These are phyloP conservation scores for Germaria angustata DNA, from an alignment of 2,888 invertebrate species.

Conservation along the genomic window DNA sequence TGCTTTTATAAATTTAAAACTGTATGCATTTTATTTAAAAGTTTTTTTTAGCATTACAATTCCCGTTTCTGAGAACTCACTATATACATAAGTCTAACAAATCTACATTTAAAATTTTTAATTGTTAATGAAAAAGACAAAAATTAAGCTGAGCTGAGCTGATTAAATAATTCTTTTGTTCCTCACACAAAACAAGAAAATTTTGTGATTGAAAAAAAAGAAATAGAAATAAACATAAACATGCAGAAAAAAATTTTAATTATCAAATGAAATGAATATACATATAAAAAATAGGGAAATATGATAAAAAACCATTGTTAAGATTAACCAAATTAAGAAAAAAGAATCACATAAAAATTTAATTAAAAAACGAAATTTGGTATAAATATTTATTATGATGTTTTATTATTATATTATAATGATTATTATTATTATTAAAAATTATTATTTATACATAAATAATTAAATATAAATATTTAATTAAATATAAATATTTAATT, in stretches of 20 bases:
- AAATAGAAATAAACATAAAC: constrained; percentile 27
- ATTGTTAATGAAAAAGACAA: constrained; percentile 3
- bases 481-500: constrained; percentile 68
- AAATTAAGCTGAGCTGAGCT: background rate
- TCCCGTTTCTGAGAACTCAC: constrained; percentile 55
- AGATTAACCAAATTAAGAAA: constrained; percentile 55
- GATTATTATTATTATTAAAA: constrained; percentile 74
- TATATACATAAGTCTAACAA: constrained; percentile 64
- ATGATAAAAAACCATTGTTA: constrained; percentile 56
- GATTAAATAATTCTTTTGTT: constrained; percentile 47
- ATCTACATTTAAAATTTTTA: constrained; percentile 19
- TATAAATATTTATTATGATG: constrained; percentile 76
- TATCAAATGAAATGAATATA: constrained; percentile 24
- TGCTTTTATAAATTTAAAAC: constrained; percentile 57
- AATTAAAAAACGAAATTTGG: constrained; percentile 69
- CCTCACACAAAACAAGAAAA: constrained; percentile 52
- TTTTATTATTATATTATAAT: constrained; percentile 71
- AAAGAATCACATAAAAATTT: constrained; percentile 34
- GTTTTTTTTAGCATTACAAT: background rate
- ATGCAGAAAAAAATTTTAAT: constrained; percentile 42
- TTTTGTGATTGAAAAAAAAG: constrained; percentile 16
- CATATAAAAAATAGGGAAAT: constrained; percentile 50
- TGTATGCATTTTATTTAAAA: constrained; percentile 61
- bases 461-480: constrained; percentile 65
- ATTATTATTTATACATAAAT: constrained; percentile 64